Conservation (phyloP, 2,888 invertebrate species). For the Dicyrtomina minuta region DNA sequence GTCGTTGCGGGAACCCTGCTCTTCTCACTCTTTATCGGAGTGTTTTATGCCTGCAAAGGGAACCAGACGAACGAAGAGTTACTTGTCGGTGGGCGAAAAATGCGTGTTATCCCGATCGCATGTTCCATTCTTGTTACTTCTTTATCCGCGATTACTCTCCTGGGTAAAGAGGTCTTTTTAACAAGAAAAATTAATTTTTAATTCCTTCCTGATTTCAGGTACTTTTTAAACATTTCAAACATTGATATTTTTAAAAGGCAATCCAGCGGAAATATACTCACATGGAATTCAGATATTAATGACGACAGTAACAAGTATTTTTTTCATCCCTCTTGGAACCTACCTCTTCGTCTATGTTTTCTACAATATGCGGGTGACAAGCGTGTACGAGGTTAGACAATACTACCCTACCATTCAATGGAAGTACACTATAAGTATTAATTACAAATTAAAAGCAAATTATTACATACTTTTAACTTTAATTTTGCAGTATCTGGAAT, state of each 20-base stretch:
- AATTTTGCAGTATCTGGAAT: conserved; percentile 44
- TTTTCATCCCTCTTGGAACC: conserved; percentile 42
- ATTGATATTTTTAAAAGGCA: conserved; percentile 37
- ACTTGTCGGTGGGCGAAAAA: conserved; percentile 42
- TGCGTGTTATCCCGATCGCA: conserved; percentile 31
- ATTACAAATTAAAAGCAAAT: too few relatives aligned
- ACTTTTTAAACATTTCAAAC: too few relatives aligned
- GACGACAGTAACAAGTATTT: conserved; percentile 37
- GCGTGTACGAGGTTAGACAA: conserved; percentile 48
- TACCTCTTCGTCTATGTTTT: conserved; percentile 51
- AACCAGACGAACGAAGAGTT: conserved; percentile 46
- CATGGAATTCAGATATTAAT: conserved; percentile 50
- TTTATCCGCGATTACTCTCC: conserved; percentile 46
- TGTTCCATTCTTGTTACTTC: conserved; percentile 50
- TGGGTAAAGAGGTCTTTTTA: conserved; percentile 40
- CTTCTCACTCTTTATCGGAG: conserved; percentile 47
- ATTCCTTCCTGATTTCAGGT: too few relatives aligned
- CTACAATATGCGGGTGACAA: conserved; percentile 51
- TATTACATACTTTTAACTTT: conserved; percentile 14
- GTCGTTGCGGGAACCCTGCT: conserved; percentile 47
- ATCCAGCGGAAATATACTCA: conserved; percentile 50
- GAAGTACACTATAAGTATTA: too few relatives aligned
- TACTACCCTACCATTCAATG: too few relatives aligned
- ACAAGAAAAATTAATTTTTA: too few relatives aligned
- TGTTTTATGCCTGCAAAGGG: conserved; percentile 42